Evolutionary conservation across 2,797 vertebrate genomes (phyloP), one percentile per base, ranked within the genome.

Genomic region (Malacoctenus gilli): DNA sequence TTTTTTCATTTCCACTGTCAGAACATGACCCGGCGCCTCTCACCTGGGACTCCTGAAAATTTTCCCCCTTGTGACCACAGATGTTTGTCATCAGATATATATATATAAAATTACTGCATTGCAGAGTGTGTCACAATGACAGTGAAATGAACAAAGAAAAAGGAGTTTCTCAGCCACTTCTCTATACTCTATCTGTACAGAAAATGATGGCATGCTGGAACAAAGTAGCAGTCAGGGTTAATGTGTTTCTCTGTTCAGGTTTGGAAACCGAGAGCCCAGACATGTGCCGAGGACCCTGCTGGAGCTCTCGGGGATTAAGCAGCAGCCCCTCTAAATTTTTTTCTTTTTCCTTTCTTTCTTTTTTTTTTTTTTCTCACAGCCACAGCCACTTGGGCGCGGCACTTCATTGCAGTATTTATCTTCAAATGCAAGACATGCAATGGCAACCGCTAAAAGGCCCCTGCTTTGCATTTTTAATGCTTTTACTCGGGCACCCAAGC

Each of bases 391-490:
- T 57, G 47, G 75, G 69, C 59, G 23, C 55, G 43, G 59, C 69
- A 75, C 84, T 87, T 89, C 81, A 83, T 62, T 82, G 73, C 59
- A 64, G 74, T 82, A 85, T 90, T 90, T 88, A 90, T 91, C 88
- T 89, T 90, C 79, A 88, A 78, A 88, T 84, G 79, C 84, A 85
- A 76, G 79, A 60, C 68, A 28, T 36, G 68, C 75, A 56, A 56
- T 75, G 75, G 86, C 86, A 84, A 80, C 59, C 28, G 37, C 82
- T 80, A 72, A 89, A 89, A 85, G 74, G 74, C 51, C 69, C 61
- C 78, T 64, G 70, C 87, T 91, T 90, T 86, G 87, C 87, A 89
- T 90, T 83, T 87, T 80, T 89, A 87, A 90, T 90, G 82, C 82
- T 82, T 89, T 87, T 83, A 83, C 74, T 61, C 64, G 69, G 62